Percentiles rank a stretch among this genome's conserved stretches.
phyloP scores from a whole-genome alignment of 2,888 invertebrate genomes.

The Alviniconcha strummeri region DNA sequence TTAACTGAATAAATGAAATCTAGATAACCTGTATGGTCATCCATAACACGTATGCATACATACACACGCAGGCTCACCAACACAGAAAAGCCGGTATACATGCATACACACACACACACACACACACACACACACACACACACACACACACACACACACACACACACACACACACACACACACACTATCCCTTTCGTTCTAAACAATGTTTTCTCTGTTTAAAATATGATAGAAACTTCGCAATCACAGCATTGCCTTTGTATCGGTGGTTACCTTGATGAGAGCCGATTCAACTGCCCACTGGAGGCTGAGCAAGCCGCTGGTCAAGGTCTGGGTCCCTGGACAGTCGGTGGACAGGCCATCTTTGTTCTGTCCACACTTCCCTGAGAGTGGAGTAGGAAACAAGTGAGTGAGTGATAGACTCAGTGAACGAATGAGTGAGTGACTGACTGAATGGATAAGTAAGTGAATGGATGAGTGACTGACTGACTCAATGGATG shows the following conservation, averaged over 20 bases:
- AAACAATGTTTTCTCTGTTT: not conserved
- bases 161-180: not conserved
- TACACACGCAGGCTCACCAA: no score
- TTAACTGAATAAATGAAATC: no score
- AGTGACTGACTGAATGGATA: no score
- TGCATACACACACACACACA: no score
- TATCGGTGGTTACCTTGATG: constrained; percentile 10
- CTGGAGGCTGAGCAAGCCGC: constrained; percentile 27
- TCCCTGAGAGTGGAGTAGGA: constrained; percentile 5
- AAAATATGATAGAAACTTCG: no score
- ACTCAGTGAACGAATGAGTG: not conserved
- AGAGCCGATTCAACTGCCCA: constrained; percentile 26
- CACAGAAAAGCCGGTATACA: no score
- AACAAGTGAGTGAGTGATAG: not conserved
- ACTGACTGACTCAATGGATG: not conserved
- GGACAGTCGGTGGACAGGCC: constrained; percentile 29
- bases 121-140: no score
- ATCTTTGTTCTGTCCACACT: not conserved
- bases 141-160: not conserved
- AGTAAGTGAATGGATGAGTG: not conserved
- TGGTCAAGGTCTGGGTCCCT: constrained; percentile 24
- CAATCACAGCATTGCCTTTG: no score
- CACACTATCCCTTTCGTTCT: not conserved
- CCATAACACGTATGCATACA: no score
- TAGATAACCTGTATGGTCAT: no score